Evolutionary conservation across 1,140 invertebrate genomes (phyloP).

Genomic region (Drosophila watanabei): DNA sequence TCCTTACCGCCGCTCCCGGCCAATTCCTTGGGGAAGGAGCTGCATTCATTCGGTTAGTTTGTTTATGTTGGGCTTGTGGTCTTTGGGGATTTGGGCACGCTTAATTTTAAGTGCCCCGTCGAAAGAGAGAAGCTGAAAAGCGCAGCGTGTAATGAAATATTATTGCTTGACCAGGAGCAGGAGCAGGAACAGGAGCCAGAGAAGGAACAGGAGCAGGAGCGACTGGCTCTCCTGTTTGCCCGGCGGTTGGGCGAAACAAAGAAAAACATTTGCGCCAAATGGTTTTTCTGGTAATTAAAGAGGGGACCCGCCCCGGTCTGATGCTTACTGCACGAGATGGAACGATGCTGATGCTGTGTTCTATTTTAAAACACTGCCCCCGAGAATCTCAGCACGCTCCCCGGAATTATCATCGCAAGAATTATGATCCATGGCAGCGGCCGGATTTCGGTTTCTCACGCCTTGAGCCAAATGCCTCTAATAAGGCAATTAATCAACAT

Average conservation of each 20-base stretch:
- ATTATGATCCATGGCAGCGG: constrained; percentile 67
- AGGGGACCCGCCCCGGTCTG: constrained; percentile 19
- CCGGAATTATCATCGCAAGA: constrained; percentile 9
- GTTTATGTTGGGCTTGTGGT: constrained; percentile 83
- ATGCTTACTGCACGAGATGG: constrained; percentile 6
- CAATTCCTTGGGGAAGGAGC: constrained; percentile 63
- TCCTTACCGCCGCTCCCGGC: constrained; percentile 18
- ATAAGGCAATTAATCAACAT: constrained; percentile 85
- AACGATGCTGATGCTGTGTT: constrained; percentile 9
- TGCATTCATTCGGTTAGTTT: constrained; percentile 83
- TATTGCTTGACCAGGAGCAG: constrained; percentile 64
- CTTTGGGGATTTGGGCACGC: constrained; percentile 83
- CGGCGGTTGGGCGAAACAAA: constrained; percentile 62
- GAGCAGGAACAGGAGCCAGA: neutral
- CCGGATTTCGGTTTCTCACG: constrained; percentile 58
- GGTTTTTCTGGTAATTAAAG: constrained; percentile 78
- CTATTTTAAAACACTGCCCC: constrained; percentile 57
- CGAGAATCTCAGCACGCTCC: constrained; percentile 62
- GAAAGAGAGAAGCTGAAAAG: constrained; percentile 56
- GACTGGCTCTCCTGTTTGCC: constrained; percentile 48
- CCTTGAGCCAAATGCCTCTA: constrained; percentile 48
- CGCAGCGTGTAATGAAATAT: constrained; percentile 76
- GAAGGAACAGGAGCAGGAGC: neutral
- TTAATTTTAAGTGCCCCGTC: constrained; percentile 84
- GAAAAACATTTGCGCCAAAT: constrained; percentile 78